Evolutionary conservation across 37 sponge, comb jelly and placozoan species (phyloP).

Genomic region (Eunapius fragilis): DNA sequence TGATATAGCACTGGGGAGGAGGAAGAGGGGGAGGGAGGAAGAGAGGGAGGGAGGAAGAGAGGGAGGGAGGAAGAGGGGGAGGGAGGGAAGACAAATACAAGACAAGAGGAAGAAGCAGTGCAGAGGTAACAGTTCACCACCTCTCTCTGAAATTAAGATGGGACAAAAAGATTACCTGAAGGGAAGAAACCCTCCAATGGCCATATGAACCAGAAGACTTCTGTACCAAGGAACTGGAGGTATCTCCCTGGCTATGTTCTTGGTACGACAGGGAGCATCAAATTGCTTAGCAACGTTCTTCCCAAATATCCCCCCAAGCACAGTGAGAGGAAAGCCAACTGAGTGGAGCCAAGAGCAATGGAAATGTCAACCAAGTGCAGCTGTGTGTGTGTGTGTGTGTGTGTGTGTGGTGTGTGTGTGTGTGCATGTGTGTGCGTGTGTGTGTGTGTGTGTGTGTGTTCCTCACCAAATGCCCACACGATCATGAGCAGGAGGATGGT

Average conservation of each 20-base stretch:
- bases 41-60: neutral
- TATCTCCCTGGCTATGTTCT: slow-evolving; percentile 91
- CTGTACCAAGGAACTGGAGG: slow-evolving; percentile 85
- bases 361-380: neutral
- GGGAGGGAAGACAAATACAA: slow-evolving; percentile 38
- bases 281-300: slow-evolving; percentile 79
- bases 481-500: slow-evolving; percentile 84
- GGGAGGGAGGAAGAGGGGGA: slow-evolving; percentile 49
- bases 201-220: slow-evolving; percentile 66
- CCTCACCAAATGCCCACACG: slow-evolving; percentile 83
- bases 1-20: slow-evolving; percentile 77
- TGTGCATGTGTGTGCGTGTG: neutral
- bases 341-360: neutral
- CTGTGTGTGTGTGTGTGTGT: neutral
- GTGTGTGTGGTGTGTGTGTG: neutral
- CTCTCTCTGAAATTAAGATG: too few relatives aligned
- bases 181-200: slow-evolving; percentile 88
- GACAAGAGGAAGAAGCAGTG: neutral
- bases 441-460: slow-evolving; percentile 3
- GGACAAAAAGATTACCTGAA: slow-evolving; percentile 60
- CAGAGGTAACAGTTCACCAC: neutral
- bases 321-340: slow-evolving; percentile 93
- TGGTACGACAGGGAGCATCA: slow-evolving; percentile 94
- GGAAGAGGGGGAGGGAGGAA: neutral
- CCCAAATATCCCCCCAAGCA: slow-evolving; percentile 91